A percentile compares a stretch with the other conserved stretches of the same genome.
These are phyloP conservation scores for Nilaparvata lugens DNA, from an alignment of 1,140 invertebrate genomes.

Conservation along the genomic window DNA sequence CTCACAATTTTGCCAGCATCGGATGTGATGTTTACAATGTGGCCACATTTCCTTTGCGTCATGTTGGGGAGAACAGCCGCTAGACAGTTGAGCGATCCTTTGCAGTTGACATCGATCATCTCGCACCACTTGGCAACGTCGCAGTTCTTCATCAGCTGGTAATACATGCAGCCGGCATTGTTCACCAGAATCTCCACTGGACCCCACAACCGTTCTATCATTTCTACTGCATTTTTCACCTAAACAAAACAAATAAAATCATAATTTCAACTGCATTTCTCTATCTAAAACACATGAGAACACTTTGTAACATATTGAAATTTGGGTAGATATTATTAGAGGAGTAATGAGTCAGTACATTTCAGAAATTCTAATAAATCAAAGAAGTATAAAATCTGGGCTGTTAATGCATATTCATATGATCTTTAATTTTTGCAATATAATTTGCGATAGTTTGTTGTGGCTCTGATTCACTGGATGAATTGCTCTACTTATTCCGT, in stretches of 20 bases:
- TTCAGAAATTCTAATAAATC: too few relatives aligned
- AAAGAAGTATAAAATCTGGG: too few relatives aligned
- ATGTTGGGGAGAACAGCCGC: conserved; percentile 23
- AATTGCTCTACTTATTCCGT: too few relatives aligned
- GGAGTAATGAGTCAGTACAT: too few relatives aligned
- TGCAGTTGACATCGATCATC: conserved; percentile 26
- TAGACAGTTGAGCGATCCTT: conserved; percentile 25
- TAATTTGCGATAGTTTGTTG: too few relatives aligned
- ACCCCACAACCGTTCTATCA: conserved; percentile 21
- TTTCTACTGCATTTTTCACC: conserved; percentile 18
- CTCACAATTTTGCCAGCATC: conserved; percentile 26
- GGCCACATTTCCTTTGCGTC: conserved; percentile 21
- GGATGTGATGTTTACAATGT: conserved; percentile 29
- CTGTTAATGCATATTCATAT: too few relatives aligned
- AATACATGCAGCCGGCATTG: conserved; percentile 29
- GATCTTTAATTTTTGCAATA: too few relatives aligned
- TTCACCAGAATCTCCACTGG: conserved; percentile 27
- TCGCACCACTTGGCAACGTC: conserved; percentile 24
- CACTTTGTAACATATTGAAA: too few relatives aligned
- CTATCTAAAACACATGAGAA: too few relatives aligned
- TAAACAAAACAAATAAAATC: conserved; percentile 8
- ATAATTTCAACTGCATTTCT: too few relatives aligned
- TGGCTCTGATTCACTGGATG: too few relatives aligned
- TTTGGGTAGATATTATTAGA: too few relatives aligned
- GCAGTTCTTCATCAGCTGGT: conserved; percentile 24